Evolutionary conservation across 2,888 invertebrate genomes (phyloP).

Genomic region (Himalopsyche anomala): DNA sequence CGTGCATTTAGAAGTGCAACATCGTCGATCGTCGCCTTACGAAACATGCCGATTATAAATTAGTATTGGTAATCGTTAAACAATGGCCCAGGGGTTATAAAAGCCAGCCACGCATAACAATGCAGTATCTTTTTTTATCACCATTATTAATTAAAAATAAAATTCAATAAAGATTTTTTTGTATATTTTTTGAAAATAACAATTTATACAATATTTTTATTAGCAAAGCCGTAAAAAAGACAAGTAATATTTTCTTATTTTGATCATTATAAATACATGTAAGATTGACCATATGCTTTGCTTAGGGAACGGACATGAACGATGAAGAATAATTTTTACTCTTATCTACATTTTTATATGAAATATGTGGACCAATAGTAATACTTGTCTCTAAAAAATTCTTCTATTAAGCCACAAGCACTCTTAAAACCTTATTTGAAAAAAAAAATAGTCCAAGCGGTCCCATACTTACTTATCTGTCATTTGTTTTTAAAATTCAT

Average conservation of each 20-base stretch:
- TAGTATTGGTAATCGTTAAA: slow-evolving; percentile 7
- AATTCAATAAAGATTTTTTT: background rate
- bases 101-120: background rate
- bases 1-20: slow-evolving; percentile 36
- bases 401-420: too few species aligned
- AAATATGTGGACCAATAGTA: too few species aligned
- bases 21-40: background rate
- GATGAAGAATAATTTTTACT: too few species aligned
- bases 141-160: background rate
- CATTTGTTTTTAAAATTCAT: too few species aligned
- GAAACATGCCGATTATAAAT: slow-evolving; percentile 39
- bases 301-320: too few species aligned
- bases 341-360: too few species aligned
- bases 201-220: background rate
- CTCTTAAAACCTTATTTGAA: too few species aligned
- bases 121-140: background rate
- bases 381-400: too few species aligned
- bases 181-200: background rate
- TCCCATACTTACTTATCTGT: too few species aligned
- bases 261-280: background rate
- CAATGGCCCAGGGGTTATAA: slow-evolving; percentile 18
- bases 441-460: too few species aligned
- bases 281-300: too few species aligned
- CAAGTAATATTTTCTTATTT: background rate
- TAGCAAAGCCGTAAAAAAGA: background rate